Conservation (phyloP, 53 echinoderm and acorn worm genomes). For the Hippasteria phrygiana region DNA sequence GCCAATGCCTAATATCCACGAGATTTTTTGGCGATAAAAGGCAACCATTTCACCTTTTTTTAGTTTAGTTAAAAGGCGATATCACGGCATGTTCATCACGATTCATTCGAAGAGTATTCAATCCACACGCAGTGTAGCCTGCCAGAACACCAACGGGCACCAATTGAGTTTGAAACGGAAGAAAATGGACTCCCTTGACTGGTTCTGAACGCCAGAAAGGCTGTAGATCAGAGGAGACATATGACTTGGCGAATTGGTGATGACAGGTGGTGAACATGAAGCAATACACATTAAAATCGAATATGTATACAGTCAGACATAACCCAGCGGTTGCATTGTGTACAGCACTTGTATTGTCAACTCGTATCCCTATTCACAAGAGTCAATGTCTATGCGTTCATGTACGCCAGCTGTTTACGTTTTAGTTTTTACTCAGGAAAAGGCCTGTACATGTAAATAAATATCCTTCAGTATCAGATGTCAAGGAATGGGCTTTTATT, state of each 20-base stretch:
- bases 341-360: neutral
- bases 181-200: neutral
- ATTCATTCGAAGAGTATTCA: no score
- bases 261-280: conserved; percentile 30
- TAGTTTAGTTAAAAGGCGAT: no score
- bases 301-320: neutral
- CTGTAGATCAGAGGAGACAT: conserved; percentile 40
- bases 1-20: no score
- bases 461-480: no score
- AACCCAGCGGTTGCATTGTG: neutral
- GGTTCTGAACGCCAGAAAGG: neutral
- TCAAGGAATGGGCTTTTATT: no score
- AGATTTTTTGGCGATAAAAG: no score
- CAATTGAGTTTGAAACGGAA: conserved; percentile 1
- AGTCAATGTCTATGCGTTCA: neutral
- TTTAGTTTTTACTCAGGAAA: no score
- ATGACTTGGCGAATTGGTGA: neutral
- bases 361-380: neutral
- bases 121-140: neutral
- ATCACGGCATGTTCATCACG: no score
- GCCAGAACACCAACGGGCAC: no score
- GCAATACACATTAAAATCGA: neutral
- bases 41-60: no score
- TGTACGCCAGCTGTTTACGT: no score
- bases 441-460: no score